A percentile compares a stretch with the other conserved stretches of the same genome.
phyloP scores from a whole-genome alignment of 1,140 invertebrate species.

The Phthorimaea operculella region DNA sequence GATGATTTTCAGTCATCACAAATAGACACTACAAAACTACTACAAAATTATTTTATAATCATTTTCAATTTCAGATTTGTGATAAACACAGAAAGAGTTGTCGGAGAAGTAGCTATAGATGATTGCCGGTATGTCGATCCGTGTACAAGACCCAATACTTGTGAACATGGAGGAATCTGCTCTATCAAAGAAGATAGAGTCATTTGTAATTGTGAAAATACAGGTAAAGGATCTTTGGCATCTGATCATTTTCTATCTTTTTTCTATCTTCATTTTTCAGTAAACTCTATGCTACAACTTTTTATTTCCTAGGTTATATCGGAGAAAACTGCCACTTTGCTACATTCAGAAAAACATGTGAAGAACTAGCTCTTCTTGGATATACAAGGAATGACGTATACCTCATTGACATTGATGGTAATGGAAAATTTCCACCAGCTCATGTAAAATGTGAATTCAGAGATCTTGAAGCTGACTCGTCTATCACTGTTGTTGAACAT shows the following conservation, averaged over 20 bases:
- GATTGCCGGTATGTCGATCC: constrained; percentile 92
- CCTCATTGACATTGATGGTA: constrained; percentile 92
- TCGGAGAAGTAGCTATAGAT: constrained; percentile 89
- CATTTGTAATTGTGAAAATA: constrained; percentile 88
- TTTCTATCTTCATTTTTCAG: too few relatives aligned
- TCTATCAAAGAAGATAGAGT: constrained; percentile 88
- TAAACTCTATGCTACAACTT: background rate
- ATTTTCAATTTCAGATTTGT: constrained; percentile 70
- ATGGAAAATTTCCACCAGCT: constrained; percentile 89
- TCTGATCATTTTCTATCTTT: background rate
- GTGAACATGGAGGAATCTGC: constrained; percentile 91
- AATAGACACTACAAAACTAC: background rate
- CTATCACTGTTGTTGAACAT: constrained; percentile 91
- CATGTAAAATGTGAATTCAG: constrained; percentile 90
- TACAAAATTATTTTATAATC: background rate
- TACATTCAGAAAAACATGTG: constrained; percentile 89
- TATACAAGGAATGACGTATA: constrained; percentile 91
- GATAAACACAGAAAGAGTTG: constrained; percentile 81
- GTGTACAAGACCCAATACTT: constrained; percentile 88
- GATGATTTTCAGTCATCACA: background rate
- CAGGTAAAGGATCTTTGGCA: constrained; percentile 57
- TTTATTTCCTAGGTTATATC: constrained; percentile 71
- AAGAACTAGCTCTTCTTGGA: constrained; percentile 86
- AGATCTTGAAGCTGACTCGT: constrained; percentile 84
- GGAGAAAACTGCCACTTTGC: constrained; percentile 96